Base-by-base conservation (phyloP, 2,113 vertebrate genomes). In the Prunella fulvescens region DNA sequence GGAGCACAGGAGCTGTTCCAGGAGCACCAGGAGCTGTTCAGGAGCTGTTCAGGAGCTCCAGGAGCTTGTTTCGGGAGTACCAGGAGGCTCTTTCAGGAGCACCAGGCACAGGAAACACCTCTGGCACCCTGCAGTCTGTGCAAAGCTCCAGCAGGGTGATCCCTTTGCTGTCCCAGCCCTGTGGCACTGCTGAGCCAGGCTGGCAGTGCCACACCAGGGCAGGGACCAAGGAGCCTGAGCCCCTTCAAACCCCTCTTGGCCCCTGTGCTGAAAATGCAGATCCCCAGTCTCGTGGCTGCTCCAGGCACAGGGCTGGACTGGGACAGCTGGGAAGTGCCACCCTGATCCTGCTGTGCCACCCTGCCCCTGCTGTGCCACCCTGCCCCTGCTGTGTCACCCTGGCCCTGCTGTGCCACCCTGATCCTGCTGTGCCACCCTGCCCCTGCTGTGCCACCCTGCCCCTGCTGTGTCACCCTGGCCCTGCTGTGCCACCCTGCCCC, bases 231-330 rank as follows among this genome's bases (percentile, higher is more conserved):
- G 35, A 44, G 22, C 64, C 58, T 29, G 40, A 5, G 5, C 20
- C 53, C 57, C 44, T 24, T 19, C 48, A 12, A 3, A 29, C 29
- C 15, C 28, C 54, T 45, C 12, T 50, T 40, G 28, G 31, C 14
- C 61, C 16, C 44, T 3, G 22, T 33, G 17, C 57, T 71, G 39
- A 13, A 29, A 0, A 12, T 22, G 39, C 50, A 20, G 17, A 15
- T 28, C 44, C 24, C 16, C 44, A 4, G 3, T 1, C 1, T 31
- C 14, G n/a, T 0, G 22, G n/a, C n/a, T 22, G 66, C 29, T 40
- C n/a, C 17, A 4, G 1, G 53, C 71, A 16, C 3, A 5, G 45
- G n/a, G 72, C 56, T 58, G 69, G 11, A 74, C 6, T 5, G 9
- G 66, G 26, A 70, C 54, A 7, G 23, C 14, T 62, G 69, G 37